These are phyloP conservation scores for Adrianichthys oophorus DNA, from an alignment of 2,797 vertebrate genomes.

Conservation along the genomic window DNA sequence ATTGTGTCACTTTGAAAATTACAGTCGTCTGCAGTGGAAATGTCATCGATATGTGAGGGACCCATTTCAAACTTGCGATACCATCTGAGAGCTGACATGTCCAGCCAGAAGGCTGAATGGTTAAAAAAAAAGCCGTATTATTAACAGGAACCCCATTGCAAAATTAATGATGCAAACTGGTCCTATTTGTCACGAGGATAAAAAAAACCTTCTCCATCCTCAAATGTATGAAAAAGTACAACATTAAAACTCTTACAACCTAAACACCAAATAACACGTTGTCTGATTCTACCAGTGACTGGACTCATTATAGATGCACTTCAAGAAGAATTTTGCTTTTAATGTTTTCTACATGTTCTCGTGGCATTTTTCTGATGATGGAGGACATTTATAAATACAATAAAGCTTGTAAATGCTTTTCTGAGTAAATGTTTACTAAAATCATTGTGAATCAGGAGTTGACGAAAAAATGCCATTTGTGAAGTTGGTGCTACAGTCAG, in stretches of 20 bases:
- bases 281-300: too few species aligned
- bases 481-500: too few species aligned
- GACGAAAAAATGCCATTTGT: too few species aligned
- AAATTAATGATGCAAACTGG: conserved; percentile 60
- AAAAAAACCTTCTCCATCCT: conserved; percentile 38
- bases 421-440: too few species aligned
- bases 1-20: conserved; percentile 57
- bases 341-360: too few species aligned
- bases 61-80: conserved; percentile 53
- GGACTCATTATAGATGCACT: too few species aligned
- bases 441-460: too few species aligned
- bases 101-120: conserved; percentile 54
- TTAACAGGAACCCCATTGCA: conserved; percentile 53
- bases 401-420: too few species aligned
- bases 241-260: conserved; percentile 6
- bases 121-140: conserved; percentile 57
- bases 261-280: too few species aligned
- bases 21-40: conserved; percentile 61
- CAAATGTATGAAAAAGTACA: conserved; percentile 24
- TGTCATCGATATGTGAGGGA: conserved; percentile 64
- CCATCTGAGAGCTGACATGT: conserved; percentile 59
- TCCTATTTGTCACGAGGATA: conserved; percentile 37
- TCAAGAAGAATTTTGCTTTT: too few species aligned
- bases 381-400: too few species aligned
- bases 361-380: too few species aligned